Evolutionary conservation across 2,888 invertebrate genomes (phyloP), one percentile per base, ranked within the genome.

Genomic region (Phyllotreta striolata): DNA sequence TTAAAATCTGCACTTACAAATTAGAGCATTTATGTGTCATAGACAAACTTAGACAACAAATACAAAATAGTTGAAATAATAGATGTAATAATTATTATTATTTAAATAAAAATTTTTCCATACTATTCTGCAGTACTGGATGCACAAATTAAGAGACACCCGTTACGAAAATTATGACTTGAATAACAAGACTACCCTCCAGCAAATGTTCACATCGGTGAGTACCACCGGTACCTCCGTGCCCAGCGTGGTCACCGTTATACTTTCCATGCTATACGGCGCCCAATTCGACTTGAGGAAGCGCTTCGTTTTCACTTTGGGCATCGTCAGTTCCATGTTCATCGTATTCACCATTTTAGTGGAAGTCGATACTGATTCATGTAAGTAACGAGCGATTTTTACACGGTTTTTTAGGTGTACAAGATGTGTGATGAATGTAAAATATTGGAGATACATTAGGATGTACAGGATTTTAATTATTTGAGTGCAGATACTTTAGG

Each of bases 81-180:
- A 24, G 4, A 24, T 24, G 2, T 24, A 24, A 24, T 24, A n/a
- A n/a, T n/a, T n/a, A n/a, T n/a, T n/a, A n/a, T n/a, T n/a, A n/a
- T n/a, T n/a, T n/a, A n/a, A n/a, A n/a, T n/a, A n/a, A n/a, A n/a
- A n/a, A n/a, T n/a, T n/a, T n/a, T n/a, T n/a, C n/a, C n/a, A n/a
- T n/a, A n/a, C n/a, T 44, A 38, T 55, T 13, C 64, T 63, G 37
- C 34, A 68, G 68, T 68, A 62, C 24, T 68, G 68, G 66, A 68
- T 68, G 68, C 62, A 68, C 37, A 66, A 68, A 46, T 62, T 68
- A 4, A 55, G 63, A 35, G 60, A 68, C 43, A 47, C 57, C 7
- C 14, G 58, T 0, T 40, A 46, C 5, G 54, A 38, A 10, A 49
- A 12, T 9, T 55, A 61, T 24, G 54, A 66, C 14, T 9, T 43